A percentile compares a stretch with the other conserved stretches of the same genome.
These are phyloP conservation scores for Pteruthius melanotis DNA, from an alignment of 2,113 vertebrate genomes.

Conservation along the genomic window DNA sequence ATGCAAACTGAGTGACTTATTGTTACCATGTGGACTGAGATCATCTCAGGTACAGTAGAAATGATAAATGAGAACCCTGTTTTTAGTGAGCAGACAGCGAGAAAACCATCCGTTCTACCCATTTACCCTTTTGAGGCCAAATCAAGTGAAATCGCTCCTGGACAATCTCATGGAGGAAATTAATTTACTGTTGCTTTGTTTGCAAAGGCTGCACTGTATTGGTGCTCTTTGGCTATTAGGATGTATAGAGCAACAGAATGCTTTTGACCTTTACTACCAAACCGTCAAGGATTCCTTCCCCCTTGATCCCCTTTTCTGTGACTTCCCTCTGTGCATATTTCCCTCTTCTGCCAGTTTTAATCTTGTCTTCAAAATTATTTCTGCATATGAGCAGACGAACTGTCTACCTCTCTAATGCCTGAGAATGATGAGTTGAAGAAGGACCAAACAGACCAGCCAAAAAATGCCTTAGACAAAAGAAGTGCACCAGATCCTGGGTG, in stretches of 20 bases:
- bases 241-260: not conserved
- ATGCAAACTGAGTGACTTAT: not conserved
- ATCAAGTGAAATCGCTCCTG: not conserved
- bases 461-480: not conserved
- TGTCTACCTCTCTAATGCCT: not conserved
- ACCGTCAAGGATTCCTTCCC: not conserved
- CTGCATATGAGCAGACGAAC: not conserved
- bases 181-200: not conserved
- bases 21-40: not conserved
- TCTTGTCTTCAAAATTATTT: not conserved
- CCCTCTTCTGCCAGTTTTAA: not conserved
- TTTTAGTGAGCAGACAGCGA: not conserved
- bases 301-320: not conserved
- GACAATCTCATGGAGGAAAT: not conserved
- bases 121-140: not conserved
- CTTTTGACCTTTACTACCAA: not conserved
- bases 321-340: not conserved
- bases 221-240: not conserved
- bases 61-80: not conserved
- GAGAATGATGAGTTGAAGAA: not conserved
- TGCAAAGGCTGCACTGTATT: not conserved
- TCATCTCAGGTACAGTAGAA: not conserved
- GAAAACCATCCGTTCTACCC: not conserved
- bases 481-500: not conserved
- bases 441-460: not conserved